These are phyloP conservation scores for Callospermophilus lateralis DNA, from an alignment of 2,113 vertebrate genomes.

Conservation along the genomic window DNA sequence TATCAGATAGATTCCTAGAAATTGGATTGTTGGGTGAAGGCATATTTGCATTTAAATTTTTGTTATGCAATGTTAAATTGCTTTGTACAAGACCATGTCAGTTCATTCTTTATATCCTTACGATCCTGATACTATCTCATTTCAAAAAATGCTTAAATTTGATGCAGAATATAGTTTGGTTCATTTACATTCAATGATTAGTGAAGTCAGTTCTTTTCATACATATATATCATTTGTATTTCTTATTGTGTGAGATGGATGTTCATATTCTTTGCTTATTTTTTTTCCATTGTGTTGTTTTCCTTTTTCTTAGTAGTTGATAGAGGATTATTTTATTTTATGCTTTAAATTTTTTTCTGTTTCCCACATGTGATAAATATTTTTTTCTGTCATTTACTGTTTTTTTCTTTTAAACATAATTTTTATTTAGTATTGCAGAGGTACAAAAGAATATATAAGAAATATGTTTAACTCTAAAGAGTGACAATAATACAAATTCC, in stretches of 20 bases:
- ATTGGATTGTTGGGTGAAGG: background rate
- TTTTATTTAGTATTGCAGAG: background rate
- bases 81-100: background rate
- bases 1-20: slow-evolving; percentile 17
- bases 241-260: background rate
- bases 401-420: slow-evolving; percentile 14
- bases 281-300: slow-evolving; percentile 31
- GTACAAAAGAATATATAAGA: background rate
- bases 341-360: slow-evolving; percentile 23
- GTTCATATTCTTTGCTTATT: background rate
- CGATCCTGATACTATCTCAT: background rate
- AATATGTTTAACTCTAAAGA: slow-evolving; percentile 42
- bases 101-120: slow-evolving; percentile 20
- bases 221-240: background rate
- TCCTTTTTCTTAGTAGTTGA: background rate
- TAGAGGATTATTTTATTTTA: slow-evolving; percentile 9
- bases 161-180: background rate
- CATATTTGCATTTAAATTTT: slow-evolving; percentile 55
- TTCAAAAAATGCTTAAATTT: slow-evolving; percentile 37
- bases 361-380: background rate
- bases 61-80: slow-evolving; percentile 25
- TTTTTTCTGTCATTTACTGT: background rate
- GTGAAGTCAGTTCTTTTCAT: slow-evolving; percentile 40
- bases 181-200: slow-evolving; percentile 45
- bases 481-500: background rate